Percentiles rank a stretch among this genome's conserved stretches.
These are phyloP conservation scores for Lasiurus cinereus DNA, from an alignment of 2,113 vertebrate species.

Conservation along the genomic window DNA sequence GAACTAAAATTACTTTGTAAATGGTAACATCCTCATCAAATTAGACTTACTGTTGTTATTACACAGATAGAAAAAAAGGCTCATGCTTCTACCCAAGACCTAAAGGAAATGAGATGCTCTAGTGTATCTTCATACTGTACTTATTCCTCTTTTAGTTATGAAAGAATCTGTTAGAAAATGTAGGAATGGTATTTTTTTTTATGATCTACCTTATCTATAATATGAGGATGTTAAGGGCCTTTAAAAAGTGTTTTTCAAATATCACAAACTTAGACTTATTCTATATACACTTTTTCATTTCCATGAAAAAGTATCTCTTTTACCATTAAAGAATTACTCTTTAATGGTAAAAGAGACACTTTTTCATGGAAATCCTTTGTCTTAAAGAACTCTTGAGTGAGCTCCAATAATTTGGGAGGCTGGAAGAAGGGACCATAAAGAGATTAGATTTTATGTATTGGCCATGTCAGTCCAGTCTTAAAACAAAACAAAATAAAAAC, in stretches of 20 bases:
- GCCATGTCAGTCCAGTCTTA: background rate
- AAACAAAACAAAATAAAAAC: background rate
- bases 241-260: background rate
- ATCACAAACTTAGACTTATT: background rate
- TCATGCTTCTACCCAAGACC: background rate
- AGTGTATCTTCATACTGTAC: background rate
- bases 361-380: conserved; percentile 45
- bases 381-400: conserved; percentile 29
- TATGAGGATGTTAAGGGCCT: background rate
- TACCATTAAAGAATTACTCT: no score
- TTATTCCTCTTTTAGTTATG: conserved; percentile 1
- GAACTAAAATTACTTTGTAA: conserved; percentile 49
- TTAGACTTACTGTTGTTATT: conserved; percentile 30
- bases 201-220: background rate
- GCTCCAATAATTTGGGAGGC: background rate
- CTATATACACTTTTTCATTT: background rate
- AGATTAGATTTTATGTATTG: conserved; percentile 15
- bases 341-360: background rate
- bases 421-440: conserved; percentile 11
- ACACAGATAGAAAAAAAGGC: background rate
- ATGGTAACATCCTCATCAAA: conserved; percentile 10
- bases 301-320: no score
- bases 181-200: background rate
- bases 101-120: background rate
- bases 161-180: conserved; percentile 11